Conservation (phyloP, 53 echinoderm and acorn worm species). For the Luidia sarsii region DNA sequence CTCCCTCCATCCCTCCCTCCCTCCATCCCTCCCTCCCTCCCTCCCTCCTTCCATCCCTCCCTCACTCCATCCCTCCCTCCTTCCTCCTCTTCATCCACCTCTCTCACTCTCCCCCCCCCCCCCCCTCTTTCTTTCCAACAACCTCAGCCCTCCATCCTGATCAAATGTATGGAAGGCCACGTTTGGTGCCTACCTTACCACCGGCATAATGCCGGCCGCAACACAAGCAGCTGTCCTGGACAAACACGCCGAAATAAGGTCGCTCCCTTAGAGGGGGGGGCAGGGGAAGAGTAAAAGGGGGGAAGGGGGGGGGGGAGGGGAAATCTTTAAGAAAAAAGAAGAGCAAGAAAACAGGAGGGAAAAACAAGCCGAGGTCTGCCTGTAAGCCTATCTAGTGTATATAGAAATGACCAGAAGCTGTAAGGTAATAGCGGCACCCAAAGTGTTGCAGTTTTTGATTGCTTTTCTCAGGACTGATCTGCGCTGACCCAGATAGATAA, state of each 20-base stretch:
- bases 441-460: slow-evolving; percentile 61
- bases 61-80: background rate
- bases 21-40: background rate
- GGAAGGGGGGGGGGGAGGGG: background rate
- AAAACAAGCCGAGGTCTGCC: slow-evolving; percentile 37
- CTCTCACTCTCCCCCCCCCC: background rate
- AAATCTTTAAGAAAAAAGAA: background rate
- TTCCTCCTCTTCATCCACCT: no score
- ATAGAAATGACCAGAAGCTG: slow-evolving; percentile 53
- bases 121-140: slow-evolving; percentile 8
- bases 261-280: slow-evolving; percentile 15
- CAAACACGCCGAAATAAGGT: slow-evolving; percentile 55
- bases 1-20: no score
- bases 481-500: slow-evolving; percentile 58
- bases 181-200: slow-evolving; percentile 7
- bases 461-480: slow-evolving; percentile 58
- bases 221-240: slow-evolving; percentile 56
- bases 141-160: background rate
- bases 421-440: slow-evolving; percentile 53
- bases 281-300: background rate
- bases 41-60: background rate
- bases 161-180: slow-evolving; percentile 51
- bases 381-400: slow-evolving; percentile 56
- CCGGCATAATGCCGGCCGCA: background rate
- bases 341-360: slow-evolving; percentile 1